Conservation (phyloP, 2,797 vertebrate genomes). For the Clamator glandarius region DNA sequence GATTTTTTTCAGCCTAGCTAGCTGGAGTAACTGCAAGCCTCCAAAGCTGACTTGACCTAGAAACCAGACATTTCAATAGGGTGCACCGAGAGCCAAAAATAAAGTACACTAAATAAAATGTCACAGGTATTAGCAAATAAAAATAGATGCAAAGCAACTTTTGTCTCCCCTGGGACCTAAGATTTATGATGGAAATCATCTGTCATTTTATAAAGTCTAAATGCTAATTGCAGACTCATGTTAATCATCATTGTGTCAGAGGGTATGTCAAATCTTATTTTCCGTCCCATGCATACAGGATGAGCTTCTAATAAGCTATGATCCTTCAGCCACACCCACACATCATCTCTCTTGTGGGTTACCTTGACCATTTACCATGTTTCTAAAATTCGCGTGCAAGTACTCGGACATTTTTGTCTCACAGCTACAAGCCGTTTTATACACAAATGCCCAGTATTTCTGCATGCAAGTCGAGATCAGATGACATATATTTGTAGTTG, state of each 20-base stretch:
- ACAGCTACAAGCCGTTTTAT: not conserved
- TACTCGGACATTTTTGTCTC: not conserved
- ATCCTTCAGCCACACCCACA: conserved; percentile 6
- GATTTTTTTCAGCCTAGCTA: conserved; percentile 10
- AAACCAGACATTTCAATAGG: not conserved
- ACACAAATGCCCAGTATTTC: not conserved
- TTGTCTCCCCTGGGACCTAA: not conserved
- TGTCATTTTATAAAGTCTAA: not conserved
- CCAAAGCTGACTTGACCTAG: conserved; percentile 22
- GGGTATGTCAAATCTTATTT: conserved; percentile 45
- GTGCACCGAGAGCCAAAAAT: not conserved
- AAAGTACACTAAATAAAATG: not conserved
- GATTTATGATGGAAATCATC: conserved; percentile 31
- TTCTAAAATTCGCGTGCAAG: conserved; percentile 15
- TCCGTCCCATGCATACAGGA: conserved; percentile 21
- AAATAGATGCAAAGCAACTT: not conserved
- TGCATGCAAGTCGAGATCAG: not conserved
- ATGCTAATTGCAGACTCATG: conserved; percentile 41
- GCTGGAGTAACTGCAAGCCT: conserved; percentile 9
- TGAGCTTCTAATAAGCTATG: conserved; percentile 40
- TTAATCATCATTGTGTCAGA: conserved; percentile 17
- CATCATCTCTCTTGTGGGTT: not conserved
- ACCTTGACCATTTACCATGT: not conserved
- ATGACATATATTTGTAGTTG: not conserved
- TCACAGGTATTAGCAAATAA: conserved; percentile 5